Conservation (phyloP, 2,113 vertebrate genomes). For the Cephalopterus ornatus region DNA sequence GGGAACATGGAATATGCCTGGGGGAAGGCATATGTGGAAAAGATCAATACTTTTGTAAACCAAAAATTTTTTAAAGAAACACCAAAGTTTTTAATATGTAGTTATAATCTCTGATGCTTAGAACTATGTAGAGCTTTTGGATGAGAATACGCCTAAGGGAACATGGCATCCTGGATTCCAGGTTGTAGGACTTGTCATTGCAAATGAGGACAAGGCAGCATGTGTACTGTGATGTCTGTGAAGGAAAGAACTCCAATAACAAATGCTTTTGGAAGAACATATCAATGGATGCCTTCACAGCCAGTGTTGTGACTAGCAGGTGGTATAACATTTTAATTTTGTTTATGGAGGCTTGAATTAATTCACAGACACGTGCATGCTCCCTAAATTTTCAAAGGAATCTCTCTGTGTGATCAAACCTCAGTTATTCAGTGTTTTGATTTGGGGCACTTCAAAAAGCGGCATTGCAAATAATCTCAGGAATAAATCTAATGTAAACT, state of each 20-base stretch:
- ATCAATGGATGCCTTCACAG: slow-evolving; percentile 20
- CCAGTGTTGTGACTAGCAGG: not conserved
- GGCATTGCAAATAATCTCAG: not conserved
- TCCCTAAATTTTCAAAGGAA: not conserved
- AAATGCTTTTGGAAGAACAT: not conserved
- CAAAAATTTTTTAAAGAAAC: not conserved
- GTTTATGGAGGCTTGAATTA: slow-evolving; percentile 4
- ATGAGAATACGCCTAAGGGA: not conserved
- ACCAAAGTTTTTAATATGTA: rapidly evolving
- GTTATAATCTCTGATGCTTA: not conserved
- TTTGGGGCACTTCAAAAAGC: slow-evolving; percentile 17
- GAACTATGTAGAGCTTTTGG: not conserved
- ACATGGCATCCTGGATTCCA: not conserved
- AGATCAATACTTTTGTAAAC: not conserved
- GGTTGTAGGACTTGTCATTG: not conserved
- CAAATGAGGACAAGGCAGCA: not conserved
- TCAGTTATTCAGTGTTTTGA: not conserved
- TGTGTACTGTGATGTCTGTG: not conserved
- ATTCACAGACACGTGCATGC: not conserved
- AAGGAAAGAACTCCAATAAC: not conserved
- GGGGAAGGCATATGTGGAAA: not conserved
- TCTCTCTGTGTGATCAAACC: not conserved
- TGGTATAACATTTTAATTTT: slow-evolving; percentile 14
- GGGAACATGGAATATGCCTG: not conserved
- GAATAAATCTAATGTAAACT: slow-evolving; percentile 12